Conservation (phyloP, 2,113 vertebrate species). For the Actenoides lindsayi region DNA sequence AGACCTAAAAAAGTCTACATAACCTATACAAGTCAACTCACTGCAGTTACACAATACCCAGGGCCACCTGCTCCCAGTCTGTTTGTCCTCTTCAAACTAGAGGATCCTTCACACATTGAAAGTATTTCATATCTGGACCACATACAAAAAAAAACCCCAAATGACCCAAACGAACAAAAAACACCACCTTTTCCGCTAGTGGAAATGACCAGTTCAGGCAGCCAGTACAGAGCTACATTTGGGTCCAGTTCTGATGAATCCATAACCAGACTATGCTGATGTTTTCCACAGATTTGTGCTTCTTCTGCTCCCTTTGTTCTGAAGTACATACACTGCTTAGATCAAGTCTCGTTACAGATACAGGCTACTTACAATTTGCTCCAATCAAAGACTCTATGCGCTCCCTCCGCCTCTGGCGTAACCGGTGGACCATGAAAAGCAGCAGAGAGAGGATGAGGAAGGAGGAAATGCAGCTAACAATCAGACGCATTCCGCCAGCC, state of each 20-base stretch:
- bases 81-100: background rate
- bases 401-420: constrained; percentile 92
- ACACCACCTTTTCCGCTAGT: too few species aligned
- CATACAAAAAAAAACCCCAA: background rate
- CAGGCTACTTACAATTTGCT: constrained; percentile 87
- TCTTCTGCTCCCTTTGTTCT: background rate
- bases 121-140: background rate
- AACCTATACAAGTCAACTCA: background rate
- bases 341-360: background rate
- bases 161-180: too few species aligned
- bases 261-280: background rate
- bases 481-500: constrained; percentile 97
- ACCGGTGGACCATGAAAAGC: constrained; percentile 97
- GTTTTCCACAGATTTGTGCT: background rate
- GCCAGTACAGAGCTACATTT: background rate
- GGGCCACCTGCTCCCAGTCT: background rate
- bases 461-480: constrained; percentile 97
- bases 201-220: background rate
- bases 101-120: background rate
- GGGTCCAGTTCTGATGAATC: too few species aligned
- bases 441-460: constrained; percentile 98
- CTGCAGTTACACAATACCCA: background rate
- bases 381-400: constrained; percentile 97
- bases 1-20: background rate
- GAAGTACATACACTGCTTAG: background rate